Conservation (phyloP, 2,113 vertebrate genomes). For the Calyptommatus sinebrachiatus region DNA sequence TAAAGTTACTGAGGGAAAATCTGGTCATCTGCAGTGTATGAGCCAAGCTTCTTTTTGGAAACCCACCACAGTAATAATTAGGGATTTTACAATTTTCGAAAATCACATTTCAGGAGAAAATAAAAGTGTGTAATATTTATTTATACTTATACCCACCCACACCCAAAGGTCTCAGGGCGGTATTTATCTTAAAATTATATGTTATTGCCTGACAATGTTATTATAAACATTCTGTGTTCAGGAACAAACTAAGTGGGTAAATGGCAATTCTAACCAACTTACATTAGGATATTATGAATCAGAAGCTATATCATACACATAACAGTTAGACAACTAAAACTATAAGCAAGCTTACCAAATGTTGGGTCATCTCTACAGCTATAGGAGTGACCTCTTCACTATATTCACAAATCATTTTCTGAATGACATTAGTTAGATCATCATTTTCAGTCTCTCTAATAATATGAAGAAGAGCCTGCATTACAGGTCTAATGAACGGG, state of each 20-base stretch:
- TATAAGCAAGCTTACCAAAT: constrained; percentile 81
- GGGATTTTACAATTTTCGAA: neutral
- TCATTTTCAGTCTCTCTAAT: constrained; percentile 98
- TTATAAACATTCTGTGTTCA: neutral
- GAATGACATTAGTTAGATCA: constrained; percentile 98
- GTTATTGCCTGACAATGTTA: neutral
- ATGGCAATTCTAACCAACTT: neutral
- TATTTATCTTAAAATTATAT: neutral
- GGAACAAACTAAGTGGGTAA: neutral
- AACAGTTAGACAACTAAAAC: neutral
- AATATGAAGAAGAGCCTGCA: constrained; percentile 97
- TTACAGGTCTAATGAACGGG: constrained; percentile 94
- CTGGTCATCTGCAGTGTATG: too few species aligned
- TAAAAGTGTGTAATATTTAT: neutral
- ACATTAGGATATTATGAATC: neutral
- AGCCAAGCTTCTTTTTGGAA: neutral
- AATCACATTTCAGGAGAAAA: neutral
- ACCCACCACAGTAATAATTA: neutral
- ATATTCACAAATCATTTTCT: constrained; percentile 99
- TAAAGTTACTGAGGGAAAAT: too few species aligned
- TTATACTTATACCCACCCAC: too few species aligned
- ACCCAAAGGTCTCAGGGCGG: too few species aligned
- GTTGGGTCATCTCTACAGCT: constrained; percentile 98
- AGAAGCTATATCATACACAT: neutral
- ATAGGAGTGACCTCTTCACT: constrained; percentile 98